Base-by-base conservation (phyloP, 2,888 invertebrate genomes). In the Lingula anatina region DNA sequence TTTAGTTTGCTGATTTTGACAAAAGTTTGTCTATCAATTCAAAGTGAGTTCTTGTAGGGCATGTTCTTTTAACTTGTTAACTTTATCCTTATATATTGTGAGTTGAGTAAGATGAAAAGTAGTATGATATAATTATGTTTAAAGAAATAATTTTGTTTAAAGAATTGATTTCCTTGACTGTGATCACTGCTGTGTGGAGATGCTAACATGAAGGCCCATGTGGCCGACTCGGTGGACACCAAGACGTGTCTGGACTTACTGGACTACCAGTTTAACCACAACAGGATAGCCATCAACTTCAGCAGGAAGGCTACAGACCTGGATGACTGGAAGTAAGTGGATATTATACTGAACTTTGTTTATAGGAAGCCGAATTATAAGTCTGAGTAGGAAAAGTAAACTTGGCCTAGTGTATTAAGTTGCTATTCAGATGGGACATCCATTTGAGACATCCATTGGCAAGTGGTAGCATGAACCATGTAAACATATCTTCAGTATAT, bases 121-220 rank as follows among this genome's bases (percentile, higher is more conserved):
- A n/a, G n/a, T n/a, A n/a, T n/a, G n/a, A n/a, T n/a, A n/a, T n/a
- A n/a, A n/a, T n/a, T n/a, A n/a, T n/a, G n/a, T n/a, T n/a, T n/a
- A n/a, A n/a, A n/a, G n/a, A n/a, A n/a, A n/a, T n/a, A n/a, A n/a
- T n/a, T n/a, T n/a, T n/a, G n/a, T n/a, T n/a, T n/a, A n/a, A n/a
- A n/a, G n/a, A n/a, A n/a, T n/a, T n/a, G n/a, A n/a, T n/a, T n/a
- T 15, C 40, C 43, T 44, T 50, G 37, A 44, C 23, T 25, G 5
- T 37, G n/a, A 47, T 31, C 49, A 71, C 64, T 64, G 39, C 46
- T 71, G 44, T 61, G 65, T 49, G 56, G 56, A 37, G 68, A 68
- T 37, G 66, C 65, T 47, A 59, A 57, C 39, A 46, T 65, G 18
- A 59, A 60, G 25, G 59, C 56, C 4, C 51, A 61, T n/a, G 46